Percentiles rank a stretch among this genome's conserved stretches.
Conservation (phyloP, 2,888 invertebrate genomes). For the Eucera pruinosa region DNA sequence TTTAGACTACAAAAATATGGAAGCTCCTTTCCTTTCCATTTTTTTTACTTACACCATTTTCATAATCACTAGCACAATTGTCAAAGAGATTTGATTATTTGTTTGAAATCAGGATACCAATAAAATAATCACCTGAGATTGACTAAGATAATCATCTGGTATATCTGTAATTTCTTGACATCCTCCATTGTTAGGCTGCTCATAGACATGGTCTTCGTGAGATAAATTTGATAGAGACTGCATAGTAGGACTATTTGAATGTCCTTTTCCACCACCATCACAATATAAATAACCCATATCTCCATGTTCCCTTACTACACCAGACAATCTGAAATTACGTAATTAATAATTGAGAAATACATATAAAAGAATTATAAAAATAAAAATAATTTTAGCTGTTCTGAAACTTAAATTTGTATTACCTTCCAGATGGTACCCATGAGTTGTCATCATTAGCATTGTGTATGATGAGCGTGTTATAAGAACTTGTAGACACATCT, state of each 20-base stretch:
- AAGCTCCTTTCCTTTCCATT: too few relatives aligned
- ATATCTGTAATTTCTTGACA: constrained; percentile 92
- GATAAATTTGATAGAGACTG: constrained; percentile 82
- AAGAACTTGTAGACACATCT: constrained; percentile 91
- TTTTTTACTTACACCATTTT: too few relatives aligned
- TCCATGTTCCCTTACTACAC: constrained; percentile 81
- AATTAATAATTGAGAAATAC: constrained; percentile 1
- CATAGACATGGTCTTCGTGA: constrained; percentile 82
- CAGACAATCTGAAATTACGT: constrained; percentile 75
- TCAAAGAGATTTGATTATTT: background rate
- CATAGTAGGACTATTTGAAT: constrained; percentile 84
- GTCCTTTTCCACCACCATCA: constrained; percentile 81
- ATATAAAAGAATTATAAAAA: background rate
- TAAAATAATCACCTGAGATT: constrained; percentile 87
- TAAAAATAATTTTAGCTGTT: background rate
- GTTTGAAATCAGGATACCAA: background rate
- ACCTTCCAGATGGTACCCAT: constrained; percentile 87
- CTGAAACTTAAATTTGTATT: constrained; percentile 8
- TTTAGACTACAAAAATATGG: too few relatives aligned
- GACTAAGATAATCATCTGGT: constrained; percentile 93
- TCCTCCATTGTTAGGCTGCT: constrained; percentile 78
- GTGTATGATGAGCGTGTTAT: constrained; percentile 94
- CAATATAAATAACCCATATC: constrained; percentile 82
- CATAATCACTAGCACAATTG: too few relatives aligned
- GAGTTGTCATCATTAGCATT: constrained; percentile 90